These are phyloP conservation scores for Nasonovia ribisnigri DNA, from an alignment of 2,888 invertebrate genomes.

Conservation along the genomic window DNA sequence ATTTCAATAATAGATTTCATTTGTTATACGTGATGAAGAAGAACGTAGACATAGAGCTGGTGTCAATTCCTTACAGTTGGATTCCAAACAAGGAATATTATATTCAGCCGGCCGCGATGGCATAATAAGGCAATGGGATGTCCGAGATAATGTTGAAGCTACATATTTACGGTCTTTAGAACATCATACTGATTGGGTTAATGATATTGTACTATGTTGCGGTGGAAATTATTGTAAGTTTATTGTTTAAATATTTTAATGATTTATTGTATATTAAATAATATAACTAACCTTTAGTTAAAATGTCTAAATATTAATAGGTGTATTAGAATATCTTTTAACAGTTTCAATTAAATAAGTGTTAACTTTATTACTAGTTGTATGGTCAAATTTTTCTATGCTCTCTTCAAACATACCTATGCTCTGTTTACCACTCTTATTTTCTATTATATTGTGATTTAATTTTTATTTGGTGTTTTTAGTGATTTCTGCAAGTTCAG, in stretches of 20 bases:
- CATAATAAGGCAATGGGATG: conserved; percentile 93
- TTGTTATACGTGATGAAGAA: conserved; percentile 96
- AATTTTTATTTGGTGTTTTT: conserved; percentile 69
- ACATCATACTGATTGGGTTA: conserved; percentile 99
- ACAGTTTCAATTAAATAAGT: neutral
- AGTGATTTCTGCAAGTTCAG: conserved; percentile 99
- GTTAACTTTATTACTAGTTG: neutral
- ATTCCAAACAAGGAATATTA: conserved; percentile 86
- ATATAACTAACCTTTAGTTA: neutral
- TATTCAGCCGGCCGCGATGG: conserved; percentile 98
- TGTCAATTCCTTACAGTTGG: conserved; percentile 94
- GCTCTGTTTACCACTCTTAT: neutral
- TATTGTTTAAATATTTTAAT: neutral
- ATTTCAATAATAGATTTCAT: conserved; percentile 78
- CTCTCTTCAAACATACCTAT: neutral
- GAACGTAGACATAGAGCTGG: conserved; percentile 95
- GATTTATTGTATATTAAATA: neutral
- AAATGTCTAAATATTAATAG: neutral
- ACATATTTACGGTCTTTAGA: conserved; percentile 97
- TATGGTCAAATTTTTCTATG: neutral
- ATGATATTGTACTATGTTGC: conserved; percentile 98
- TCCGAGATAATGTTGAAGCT: conserved; percentile 74
- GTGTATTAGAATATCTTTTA: neutral
- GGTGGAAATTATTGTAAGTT: conserved; percentile 92
- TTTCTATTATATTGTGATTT: neutral